These are phyloP conservation scores for Penaeus japonicus DNA, from an alignment of 1,140 invertebrate species.

Conservation along the genomic window DNA sequence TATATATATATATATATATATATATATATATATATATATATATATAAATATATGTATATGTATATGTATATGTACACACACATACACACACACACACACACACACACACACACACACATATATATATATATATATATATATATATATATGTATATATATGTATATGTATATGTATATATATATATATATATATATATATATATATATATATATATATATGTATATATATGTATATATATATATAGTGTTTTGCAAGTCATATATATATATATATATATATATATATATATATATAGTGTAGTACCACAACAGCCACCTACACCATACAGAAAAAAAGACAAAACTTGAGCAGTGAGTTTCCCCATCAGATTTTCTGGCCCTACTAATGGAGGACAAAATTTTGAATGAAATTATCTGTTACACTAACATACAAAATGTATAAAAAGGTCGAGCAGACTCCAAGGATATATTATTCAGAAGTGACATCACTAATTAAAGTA, in stretches of 20 bases:
- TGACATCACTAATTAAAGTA: conserved; percentile 23
- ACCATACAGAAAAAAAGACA: background rate
- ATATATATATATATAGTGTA: background rate
- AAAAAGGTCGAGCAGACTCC: background rate
- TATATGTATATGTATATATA: background rate
- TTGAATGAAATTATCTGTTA: conserved; percentile 14
- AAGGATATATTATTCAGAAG: background rate
- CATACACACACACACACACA: background rate
- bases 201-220: background rate
- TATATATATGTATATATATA: background rate
- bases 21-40: background rate
- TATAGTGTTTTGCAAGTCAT: background rate
- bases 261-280: background rate
- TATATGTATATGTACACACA: background rate
- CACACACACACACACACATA: background rate
- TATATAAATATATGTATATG: background rate
- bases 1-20: background rate
- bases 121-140: background rate
- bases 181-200: conserved; percentile 6
- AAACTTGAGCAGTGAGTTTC: background rate
- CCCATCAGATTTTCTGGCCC: conserved; percentile 17
- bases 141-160: background rate
- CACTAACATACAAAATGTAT: conserved; percentile 2
- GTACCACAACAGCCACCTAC: conserved; percentile 26
- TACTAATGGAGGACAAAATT: background rate